Evolutionary conservation across 2,888 invertebrate species (phyloP), one percentile per base, ranked within the genome.

Genomic region (Aricia artaxerxes): DNA sequence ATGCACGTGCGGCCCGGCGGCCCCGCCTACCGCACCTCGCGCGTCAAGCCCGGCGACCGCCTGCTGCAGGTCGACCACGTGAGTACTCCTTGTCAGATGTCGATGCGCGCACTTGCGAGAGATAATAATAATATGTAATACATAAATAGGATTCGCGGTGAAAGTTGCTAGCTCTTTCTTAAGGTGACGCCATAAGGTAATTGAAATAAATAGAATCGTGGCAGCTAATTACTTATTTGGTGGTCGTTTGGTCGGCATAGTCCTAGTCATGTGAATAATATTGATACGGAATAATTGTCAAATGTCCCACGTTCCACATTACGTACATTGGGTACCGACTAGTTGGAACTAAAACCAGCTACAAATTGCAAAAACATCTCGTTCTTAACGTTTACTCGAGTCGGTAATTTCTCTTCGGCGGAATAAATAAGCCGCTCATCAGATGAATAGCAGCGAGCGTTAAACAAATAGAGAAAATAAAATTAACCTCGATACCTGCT

Each of bases 21-120:
- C 0, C 97, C 99, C 0, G 98, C 98, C 2, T 97, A 98, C 83
- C 97, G 97, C 86, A 97, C 97, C 80, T 98, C 98, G 0, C 96
- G 98, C 82, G 97, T 99, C 82, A 97, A 98, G 88, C 97, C 98
- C 53, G 99, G 99, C 2, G 99, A 99, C 89, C 96, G 99, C 40
- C 93, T 99, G 44, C 87, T 99, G 80, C 97, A 98, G 83, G 97
- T 99, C 78, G 98, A 99, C 90, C 97, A 97, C 89, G 96, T 96
- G 87, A 95, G 95, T 93, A 57, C 16, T 16, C 16, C 16, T 1
- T 57, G 1, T 57, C 57, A 16, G 4, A 1, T 24, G 24, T 57
- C 57, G 4, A 16, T 57, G 57, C 13, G 16, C 4, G 4, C 57
- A 1, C 13, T 57, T 16, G 57, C 13, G 57, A 57, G 57, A 24